phyloP scores from a whole-genome alignment of 2,797 vertebrate species.

The Nannoperca australis region DNA sequence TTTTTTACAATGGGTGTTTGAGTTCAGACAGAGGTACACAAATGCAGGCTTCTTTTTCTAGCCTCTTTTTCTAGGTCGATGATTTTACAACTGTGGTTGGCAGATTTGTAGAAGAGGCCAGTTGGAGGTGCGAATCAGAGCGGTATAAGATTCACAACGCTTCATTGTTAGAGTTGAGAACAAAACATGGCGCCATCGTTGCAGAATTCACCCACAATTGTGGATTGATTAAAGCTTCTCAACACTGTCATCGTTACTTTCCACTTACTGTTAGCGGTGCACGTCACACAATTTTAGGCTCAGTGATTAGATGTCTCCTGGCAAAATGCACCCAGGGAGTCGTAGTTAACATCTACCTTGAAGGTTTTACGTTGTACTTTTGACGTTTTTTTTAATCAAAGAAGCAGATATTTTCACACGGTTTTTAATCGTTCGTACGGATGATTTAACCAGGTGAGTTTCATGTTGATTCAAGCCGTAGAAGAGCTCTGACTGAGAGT shows the following conservation, averaged over 20 bases:
- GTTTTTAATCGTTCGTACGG: neutral
- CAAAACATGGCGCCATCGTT: too few species aligned
- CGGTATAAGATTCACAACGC: too few species aligned
- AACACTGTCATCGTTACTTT: neutral
- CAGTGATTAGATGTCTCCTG: neutral
- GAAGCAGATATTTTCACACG: neutral
- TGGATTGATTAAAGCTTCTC: neutral
- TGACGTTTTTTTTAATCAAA: neutral
- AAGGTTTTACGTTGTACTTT: too few species aligned
- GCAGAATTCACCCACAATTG: neutral
- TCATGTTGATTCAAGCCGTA: neutral
- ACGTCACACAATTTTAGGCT: neutral
- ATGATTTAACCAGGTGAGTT: neutral
- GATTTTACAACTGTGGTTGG: neutral
- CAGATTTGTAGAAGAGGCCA: neutral
- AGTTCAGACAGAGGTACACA: neutral
- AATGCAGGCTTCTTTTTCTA: neutral
- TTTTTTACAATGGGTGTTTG: neutral
- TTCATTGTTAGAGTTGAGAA: neutral
- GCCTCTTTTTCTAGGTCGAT: fast-evolving
- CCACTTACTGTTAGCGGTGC: fast-evolving
- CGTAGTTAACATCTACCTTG: neutral
- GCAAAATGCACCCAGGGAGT: neutral
- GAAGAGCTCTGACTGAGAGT: neutral
- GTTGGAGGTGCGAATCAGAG: neutral